Percentiles rank a stretch among this genome's conserved stretches.
Conservation (phyloP, 2,797 vertebrate species). For the Helarctos malayanus region DNA sequence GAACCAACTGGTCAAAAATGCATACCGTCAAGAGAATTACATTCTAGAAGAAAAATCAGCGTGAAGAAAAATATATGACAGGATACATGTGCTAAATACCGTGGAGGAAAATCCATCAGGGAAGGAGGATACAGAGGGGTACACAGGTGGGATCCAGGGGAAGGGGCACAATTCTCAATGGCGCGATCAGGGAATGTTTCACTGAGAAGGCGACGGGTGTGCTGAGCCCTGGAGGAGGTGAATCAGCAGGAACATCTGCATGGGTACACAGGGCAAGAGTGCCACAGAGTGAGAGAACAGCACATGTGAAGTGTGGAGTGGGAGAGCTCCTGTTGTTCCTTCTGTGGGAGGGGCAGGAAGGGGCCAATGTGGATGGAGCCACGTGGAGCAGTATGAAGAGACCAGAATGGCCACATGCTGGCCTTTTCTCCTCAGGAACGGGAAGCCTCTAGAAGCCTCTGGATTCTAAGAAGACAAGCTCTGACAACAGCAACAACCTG, state of each 20-base stretch:
- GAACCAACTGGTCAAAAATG: neutral
- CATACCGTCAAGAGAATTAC: neutral
- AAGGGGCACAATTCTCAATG: neutral
- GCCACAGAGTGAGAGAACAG: neutral
- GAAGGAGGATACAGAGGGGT: neutral
- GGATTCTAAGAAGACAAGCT: neutral
- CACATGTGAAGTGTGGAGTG: neutral
- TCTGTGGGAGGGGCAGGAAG: neutral
- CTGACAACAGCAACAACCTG: neutral
- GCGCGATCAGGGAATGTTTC: neutral
- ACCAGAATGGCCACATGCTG: neutral
- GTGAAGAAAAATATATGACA: neutral
- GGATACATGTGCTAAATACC: neutral
- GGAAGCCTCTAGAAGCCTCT: neutral
- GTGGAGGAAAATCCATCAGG: neutral
- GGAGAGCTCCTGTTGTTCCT: rapidly evolving
- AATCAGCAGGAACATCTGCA: neutral
- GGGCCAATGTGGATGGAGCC: neutral
- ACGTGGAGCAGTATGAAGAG: neutral
- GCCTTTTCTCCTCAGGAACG: neutral
- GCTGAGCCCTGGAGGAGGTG: neutral
- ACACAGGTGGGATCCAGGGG: rapidly evolving
- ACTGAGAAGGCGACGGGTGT: neutral
- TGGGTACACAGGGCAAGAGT: neutral
- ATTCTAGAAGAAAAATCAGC: neutral